These are phyloP conservation scores for Ooceraea biroi DNA, from an alignment of 1,140 invertebrate genomes.

Conservation along the genomic window DNA sequence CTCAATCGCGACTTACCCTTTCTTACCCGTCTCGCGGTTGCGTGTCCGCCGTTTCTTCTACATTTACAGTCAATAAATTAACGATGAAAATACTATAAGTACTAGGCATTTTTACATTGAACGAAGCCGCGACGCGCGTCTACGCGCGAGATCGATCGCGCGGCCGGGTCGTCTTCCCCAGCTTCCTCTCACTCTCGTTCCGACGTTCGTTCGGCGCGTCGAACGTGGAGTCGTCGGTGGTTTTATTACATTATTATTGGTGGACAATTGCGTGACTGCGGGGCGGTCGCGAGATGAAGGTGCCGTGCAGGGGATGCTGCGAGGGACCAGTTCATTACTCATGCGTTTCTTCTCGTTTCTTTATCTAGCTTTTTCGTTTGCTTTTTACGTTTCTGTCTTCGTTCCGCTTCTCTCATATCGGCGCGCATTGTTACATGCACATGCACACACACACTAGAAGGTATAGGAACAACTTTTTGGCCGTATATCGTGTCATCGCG, in stretches of 20 bases:
- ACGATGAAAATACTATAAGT: slow-evolving; percentile 83
- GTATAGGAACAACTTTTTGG: slow-evolving; percentile 78
- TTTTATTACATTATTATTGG: slow-evolving; percentile 21
- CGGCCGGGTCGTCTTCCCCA: slow-evolving; percentile 37
- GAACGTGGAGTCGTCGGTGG: slow-evolving; percentile 45
- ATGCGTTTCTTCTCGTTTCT: slow-evolving; percentile 14
- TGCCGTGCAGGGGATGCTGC: slow-evolving; percentile 43
- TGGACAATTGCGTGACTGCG: slow-evolving; percentile 28
- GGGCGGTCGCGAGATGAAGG: slow-evolving; percentile 57
- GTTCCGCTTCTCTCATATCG: slow-evolving; percentile 36
- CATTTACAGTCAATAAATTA: slow-evolving; percentile 80
- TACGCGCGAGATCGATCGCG: slow-evolving; percentile 57
- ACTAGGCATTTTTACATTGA: slow-evolving; percentile 75
- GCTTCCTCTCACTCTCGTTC: slow-evolving; percentile 57
- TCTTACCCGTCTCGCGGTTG: neutral
- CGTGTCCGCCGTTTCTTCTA: slow-evolving; percentile 37
- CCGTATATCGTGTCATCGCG: slow-evolving; percentile 64
- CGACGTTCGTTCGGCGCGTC: slow-evolving; percentile 50
- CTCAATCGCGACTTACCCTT: neutral
- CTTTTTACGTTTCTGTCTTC: slow-evolving; percentile 1
- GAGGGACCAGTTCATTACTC: slow-evolving; percentile 32
- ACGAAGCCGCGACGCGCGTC: slow-evolving; percentile 65
- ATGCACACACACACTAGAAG: slow-evolving; percentile 69
- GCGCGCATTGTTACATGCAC: slow-evolving; percentile 52
- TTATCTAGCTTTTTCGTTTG: neutral